Base-by-base conservation (phyloP, 2,113 vertebrate genomes). In the Lipophrys pholis region DNA sequence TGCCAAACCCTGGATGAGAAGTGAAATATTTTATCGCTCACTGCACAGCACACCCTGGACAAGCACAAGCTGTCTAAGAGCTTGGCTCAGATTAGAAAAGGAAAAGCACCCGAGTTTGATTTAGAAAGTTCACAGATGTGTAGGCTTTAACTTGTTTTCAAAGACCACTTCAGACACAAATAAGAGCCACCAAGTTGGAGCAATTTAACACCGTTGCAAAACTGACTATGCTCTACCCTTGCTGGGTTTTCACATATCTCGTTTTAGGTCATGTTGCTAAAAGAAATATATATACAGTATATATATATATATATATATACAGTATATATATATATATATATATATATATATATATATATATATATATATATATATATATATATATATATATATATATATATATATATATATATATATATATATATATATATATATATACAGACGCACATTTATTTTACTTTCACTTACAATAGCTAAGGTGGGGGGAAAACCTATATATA, bases 91-190 rank as follows among this genome's bases (percentile, higher is more conserved):
- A 87, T 90, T 86, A 81, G 67, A 76, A 71, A 43, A 1, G 8
- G 21, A 76, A n/a, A 77, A 56, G 65, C 57, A 80, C 74, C 74
- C 74, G 54, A 67, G 67, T 88, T 87, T 84, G 76, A 87, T 87
- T 83, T 71, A 73, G 69, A 75, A 81, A 82, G 39, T 72, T 88
- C 70, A 73, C 78, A 82, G 75, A 67, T 73, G 67, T 84, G 66
- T 75, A 73, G 69, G 67, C 78, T 87, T 82, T 76, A 79, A 83
- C 69, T 78, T 78, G 77, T 79, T 71, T 66, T 76, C 69, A 72
- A 65, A 69, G 61, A 80, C 49, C 15, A 62, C 48, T 69, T 62
- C n/a, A 75, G 45, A 68, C 17, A 57, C 48, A 78, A 82, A 71
- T 67, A 83, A 69, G 35, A 86, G 64, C 59, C 16, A 57, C 61